Base-by-base conservation (phyloP, 2,888 invertebrate genomes). In the Tryphoninae sp. region DNA sequence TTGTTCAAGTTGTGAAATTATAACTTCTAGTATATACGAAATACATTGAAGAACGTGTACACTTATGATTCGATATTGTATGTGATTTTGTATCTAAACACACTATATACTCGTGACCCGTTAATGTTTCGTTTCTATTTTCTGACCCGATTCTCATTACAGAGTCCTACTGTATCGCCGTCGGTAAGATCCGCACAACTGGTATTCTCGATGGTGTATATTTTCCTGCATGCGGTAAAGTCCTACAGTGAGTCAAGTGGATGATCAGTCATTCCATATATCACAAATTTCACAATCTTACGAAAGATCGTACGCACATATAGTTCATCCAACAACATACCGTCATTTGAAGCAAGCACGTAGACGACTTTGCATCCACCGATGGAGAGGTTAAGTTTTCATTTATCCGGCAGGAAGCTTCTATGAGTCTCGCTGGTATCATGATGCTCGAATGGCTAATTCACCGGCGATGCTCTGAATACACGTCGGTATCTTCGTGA, bases 271-370 rank as follows among this genome's bases (percentile, higher is more conserved):
- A 45, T 3, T 45, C 45, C 13, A 45, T 3, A 45, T 45, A 45
- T 45, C 13, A 13, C 1, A 45, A 45, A 45, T 13, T 13, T 45
- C 2, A 13, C 45, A 45, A 45, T 13, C 11, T 13, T 13, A 45
- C 11, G 2, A 45, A 13, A 45, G 1, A 45, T 13, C 2, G 13
- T 7, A 6, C 19, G 13, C 16, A n/a, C 13, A 40, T 62, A n/a
- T 4, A 33, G 16, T 13, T 40, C 40, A 33, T 33, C 2, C 9
- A 2, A 42, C 16, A 64, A 75, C 84, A 82, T 68, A 85, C 86
- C 49, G 85, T 86, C 84, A 86, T 83, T 69, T 72, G 74, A 26
- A 86, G 83, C 22, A 81, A 67, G 69, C 86, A 86, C 23, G 82
- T 86, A 2, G 86, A 78, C 6, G 83, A 69, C 65, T 85, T 86